These are phyloP conservation scores for Eubucco bourcierii DNA, from an alignment of 2,113 vertebrate genomes.

Conservation along the genomic window DNA sequence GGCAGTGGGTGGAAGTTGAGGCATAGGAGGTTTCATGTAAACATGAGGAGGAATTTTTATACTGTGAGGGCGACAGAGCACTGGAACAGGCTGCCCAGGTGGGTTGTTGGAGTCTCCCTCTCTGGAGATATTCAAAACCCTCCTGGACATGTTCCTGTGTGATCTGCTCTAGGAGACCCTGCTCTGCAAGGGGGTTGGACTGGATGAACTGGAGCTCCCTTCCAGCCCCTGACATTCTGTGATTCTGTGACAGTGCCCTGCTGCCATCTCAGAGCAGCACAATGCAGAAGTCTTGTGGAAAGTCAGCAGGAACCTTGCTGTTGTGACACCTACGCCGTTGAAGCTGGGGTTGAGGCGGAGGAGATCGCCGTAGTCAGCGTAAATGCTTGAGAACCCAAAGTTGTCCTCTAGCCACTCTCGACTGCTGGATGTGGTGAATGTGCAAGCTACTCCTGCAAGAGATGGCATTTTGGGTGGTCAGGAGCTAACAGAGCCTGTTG, in stretches of 20 bases:
- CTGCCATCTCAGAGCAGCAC: not conserved
- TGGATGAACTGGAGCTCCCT: too few species aligned
- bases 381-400: not conserved
- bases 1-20: too few species aligned
- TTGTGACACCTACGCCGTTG: not conserved
- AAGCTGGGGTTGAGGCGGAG: conserved; percentile 5
- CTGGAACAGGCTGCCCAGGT: too few species aligned
- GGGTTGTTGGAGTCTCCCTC: too few species aligned
- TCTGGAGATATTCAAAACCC: too few species aligned
- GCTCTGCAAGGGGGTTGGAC: too few species aligned
- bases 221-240: too few species aligned
- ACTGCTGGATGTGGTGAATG: not conserved
- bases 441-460: conserved; percentile 44
- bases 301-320: not conserved
- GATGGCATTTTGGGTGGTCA: not conserved
- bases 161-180: too few species aligned
- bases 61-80: too few species aligned
- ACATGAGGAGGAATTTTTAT: too few species aligned
- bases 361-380: not conserved
- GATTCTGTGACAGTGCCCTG: not conserved
- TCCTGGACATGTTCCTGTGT: too few species aligned
- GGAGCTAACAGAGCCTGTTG: not conserved
- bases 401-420: conserved; percentile 16
- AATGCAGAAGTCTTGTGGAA: not conserved
- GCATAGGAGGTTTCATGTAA: too few species aligned